Evolutionary conservation across 2,797 vertebrate species (phyloP), one percentile per base, ranked within the genome.

Genomic region (Dryobates pubescens): DNA sequence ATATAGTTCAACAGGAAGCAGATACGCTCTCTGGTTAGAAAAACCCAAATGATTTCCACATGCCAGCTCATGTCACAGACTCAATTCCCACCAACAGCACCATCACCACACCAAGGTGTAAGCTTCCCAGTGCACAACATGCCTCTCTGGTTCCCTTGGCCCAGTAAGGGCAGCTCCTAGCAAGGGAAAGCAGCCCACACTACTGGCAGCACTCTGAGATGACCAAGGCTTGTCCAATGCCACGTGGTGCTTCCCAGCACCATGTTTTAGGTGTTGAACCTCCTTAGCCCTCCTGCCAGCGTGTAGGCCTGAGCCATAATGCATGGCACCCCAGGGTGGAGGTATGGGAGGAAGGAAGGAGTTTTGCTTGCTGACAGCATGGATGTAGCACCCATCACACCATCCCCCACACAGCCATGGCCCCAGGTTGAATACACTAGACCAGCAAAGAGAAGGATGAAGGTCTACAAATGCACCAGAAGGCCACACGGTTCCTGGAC

Each of bases 341-440:
- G 51, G 14, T 17, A 29, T 9, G 9, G 49, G 49, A 49, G 49
- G 17, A 24, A 4, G 34, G n/a, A 68, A 5, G 10, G 26, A 56
- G 54, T 7, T 2, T 0, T 45, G n/a, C 43, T 72, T 4, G 0
- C 36, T 29, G 41, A 30, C 30, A 72, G 59, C 47, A 30, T 24
- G 30, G 51, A 56, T 17, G 0, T 2, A 8, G 22, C 4, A 1
- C 19, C 17, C 2, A 0, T 58, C 18, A 13, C 43, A 14, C 22
- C 0, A 0, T 58, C 14, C n/a, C 17, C 11, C 30, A 20, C 23
- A 8, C 1, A 9, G n/a, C 34, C 0, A 0, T 5, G 24, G 19
- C 5, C 22, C 49, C 53, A 32, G 1, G 22, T 27, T 18, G 24
- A 61, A 49, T 17, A 70, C 18, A 4, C 9, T 3, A 53, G 29